Base-by-base conservation (phyloP, 2,113 vertebrate genomes). In the Rhinolophus ferrumequinum region DNA sequence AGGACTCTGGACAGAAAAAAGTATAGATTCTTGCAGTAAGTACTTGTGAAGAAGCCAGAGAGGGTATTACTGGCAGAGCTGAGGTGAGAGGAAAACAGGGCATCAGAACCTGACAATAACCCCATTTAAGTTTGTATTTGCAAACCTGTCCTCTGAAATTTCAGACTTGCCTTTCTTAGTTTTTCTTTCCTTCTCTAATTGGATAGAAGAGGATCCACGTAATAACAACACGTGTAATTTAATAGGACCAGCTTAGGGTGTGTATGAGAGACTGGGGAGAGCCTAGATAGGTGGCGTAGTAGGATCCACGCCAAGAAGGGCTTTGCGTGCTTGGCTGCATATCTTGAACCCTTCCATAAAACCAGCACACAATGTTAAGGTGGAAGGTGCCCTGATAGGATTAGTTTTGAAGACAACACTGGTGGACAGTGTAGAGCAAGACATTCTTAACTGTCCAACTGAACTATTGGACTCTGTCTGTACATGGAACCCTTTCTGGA, bases 131-230 rank as follows among this genome's bases (percentile, higher is more conserved):
- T 26, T 26, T 86, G 13, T 30, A 26, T 62, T 88, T 95, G 41
- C n/a, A 88, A 94, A 90, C 21, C 5, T 52, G 75, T n/a, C 54
- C 38, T 97, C 88, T 96, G 85, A 96, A 96, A 96, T 97, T 94
- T 91, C 90, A 96, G 62, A 88, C 60, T 94, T 76, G 60, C 22
- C 47, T 26, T 18, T 47, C 22, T 50, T 50, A 50, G 19, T 12
- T 15, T 4, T 33, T 26, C 70, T 80, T 86, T n/a, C 35, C 26
- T 64, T 77, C 66, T 95, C 24, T 72, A 28, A 73, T 54, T 79
- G 76, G 75, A 84, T 35, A 84, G 66, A 89, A 58, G n/a, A 77
- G 16, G 16, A 72, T 67, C 73, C 73, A 62, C 30, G 18, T 13
- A 66, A 15, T 76, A 88, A 8, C 9, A 94, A 19, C 8, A 41